Evolutionary conservation across 1,140 invertebrate genomes (phyloP).

Genomic region (Tetraneura akinire): DNA sequence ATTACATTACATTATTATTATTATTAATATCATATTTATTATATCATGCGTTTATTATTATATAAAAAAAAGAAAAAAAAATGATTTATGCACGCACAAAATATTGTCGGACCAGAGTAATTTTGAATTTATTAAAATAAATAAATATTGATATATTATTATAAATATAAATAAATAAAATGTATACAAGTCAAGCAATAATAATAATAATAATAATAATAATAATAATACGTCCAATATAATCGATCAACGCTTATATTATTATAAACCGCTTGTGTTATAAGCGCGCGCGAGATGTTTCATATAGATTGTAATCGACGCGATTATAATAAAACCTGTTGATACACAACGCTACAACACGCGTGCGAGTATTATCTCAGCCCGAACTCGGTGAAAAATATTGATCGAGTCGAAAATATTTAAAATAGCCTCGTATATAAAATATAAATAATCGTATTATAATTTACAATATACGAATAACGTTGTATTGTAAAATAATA

Average conservation of each 20-base stretch:
- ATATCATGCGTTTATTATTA: no score
- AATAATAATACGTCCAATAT: not conserved
- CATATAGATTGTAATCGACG: constrained; percentile 12
- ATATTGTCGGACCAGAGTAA: not conserved
- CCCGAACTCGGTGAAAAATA: constrained; percentile 7
- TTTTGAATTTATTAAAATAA: not conserved
- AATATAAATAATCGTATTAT: no score
- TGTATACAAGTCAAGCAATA: no score
- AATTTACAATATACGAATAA: no score
- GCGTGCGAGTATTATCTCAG: no score
- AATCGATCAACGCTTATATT: constrained; percentile 14
- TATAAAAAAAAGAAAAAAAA: no score
- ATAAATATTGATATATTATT: not conserved
- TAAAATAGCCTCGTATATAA: constrained; percentile 15
- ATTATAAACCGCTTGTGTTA: no score
- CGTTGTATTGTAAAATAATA: no score
- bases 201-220: not conserved
- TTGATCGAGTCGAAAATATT: constrained; percentile 26
- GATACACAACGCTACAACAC: not conserved
- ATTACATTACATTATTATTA: no score
- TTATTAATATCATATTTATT: no score
- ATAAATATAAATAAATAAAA: no score
- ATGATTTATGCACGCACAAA: not conserved
- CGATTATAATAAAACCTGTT: constrained; percentile 35
- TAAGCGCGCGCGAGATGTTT: constrained; percentile 1